Base-by-base conservation (phyloP, 2,797 vertebrate species). In the Crenuchus spilurus region DNA sequence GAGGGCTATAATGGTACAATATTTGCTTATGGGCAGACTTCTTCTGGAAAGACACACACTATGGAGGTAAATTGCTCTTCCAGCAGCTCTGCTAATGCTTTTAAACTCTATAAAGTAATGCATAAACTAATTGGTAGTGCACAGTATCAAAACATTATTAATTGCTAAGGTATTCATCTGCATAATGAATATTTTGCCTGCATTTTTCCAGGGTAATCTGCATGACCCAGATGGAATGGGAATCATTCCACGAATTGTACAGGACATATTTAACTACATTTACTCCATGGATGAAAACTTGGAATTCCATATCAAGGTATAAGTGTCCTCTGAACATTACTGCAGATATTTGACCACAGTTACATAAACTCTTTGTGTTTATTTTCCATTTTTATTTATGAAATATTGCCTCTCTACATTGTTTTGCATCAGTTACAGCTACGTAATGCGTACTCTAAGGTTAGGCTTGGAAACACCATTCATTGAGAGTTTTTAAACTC, bases 211-310 rank as follows among this genome's bases (percentile, higher is more conserved):
- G 96, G 97, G 97, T 73, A 95, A 92, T 46, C 94, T 99, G 83
- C 96, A 98, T 51, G 96, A 99, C 85, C 82, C 90, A 8, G 93
- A 98, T 5, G 95, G 95, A 86, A 99, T 98, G 97, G 97, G 97
- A 71, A 95, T 99, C 89, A 98, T 98, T 90, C 97, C 97, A 83
- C 94, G 97, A 83, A 96, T 98, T 80, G 96, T 98, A 35, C 91
- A 97, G 85, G 97, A 99, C 91, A 98, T 99, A 91, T 99, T 98
- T 91, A 97, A 97, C 92, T 95, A 99, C 88, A 99, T 99, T 91
- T 98, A 98, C 83, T 98, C 97, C 65, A 99, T 99, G 97, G 97
- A 99, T 87, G 96, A 98, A 89, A 98, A 99, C 91, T 92, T 98
- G 88, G 97, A 99, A 87, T 98, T 98, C 87, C 97, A 99, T 87